These are phyloP conservation scores for Teinopalpus imperialis DNA, from an alignment of 2,888 invertebrate species.

Conservation along the genomic window DNA sequence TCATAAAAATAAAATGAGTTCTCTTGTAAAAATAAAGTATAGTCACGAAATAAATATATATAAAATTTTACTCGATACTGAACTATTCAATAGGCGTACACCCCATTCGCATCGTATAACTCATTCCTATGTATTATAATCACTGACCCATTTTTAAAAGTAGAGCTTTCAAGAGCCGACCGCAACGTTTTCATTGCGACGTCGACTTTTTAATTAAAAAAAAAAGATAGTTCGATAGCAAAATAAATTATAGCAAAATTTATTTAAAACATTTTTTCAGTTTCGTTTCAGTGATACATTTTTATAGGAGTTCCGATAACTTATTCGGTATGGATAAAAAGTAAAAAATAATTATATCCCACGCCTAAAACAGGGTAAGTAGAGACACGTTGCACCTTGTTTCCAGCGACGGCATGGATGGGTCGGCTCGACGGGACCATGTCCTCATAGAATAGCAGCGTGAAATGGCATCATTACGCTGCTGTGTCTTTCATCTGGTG, in stretches of 20 bases:
- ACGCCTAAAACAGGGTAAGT: too few relatives aligned
- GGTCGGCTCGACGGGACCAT: too few relatives aligned
- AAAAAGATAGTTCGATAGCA: slow-evolving; percentile 7
- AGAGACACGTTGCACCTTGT: too few relatives aligned
- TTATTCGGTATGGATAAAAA: neutral
- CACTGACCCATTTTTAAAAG: slow-evolving; percentile 18
- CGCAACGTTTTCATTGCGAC: neutral
- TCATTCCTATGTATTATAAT: slow-evolving; percentile 8
- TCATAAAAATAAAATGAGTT: too few relatives aligned
- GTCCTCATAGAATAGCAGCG: too few relatives aligned
- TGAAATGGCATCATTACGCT: too few relatives aligned
- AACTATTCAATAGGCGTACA: too few relatives aligned
- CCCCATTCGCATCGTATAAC: slow-evolving; percentile 4
- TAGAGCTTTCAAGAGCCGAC: neutral
- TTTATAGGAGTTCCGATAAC: neutral
- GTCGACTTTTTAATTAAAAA: slow-evolving; percentile 7
- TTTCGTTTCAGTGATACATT: neutral
- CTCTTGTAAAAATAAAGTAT: slow-evolving; percentile 1
- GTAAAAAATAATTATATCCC: neutral
- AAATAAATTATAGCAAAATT: neutral
- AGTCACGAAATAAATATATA: slow-evolving; percentile 10
- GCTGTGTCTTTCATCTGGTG: too few relatives aligned
- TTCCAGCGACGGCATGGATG: too few relatives aligned
- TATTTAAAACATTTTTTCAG: too few relatives aligned
- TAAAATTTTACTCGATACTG: slow-evolving; percentile 14